Base-by-base conservation (phyloP, 2,113 vertebrate genomes). In the Copsychus sechellarum region DNA sequence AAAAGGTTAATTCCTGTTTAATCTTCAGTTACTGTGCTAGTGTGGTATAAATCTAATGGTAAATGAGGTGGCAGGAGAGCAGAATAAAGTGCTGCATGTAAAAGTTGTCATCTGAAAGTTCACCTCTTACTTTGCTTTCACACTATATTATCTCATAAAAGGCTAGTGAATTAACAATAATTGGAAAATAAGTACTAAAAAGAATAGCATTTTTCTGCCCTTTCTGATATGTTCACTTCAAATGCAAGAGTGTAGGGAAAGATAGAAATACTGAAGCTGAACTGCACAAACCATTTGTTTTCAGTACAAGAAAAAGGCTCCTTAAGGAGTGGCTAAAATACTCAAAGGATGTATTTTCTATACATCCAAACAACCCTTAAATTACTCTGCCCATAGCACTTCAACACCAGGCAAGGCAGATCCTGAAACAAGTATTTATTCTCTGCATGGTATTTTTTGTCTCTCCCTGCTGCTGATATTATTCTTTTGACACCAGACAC, bases 1-100 rank as follows among this genome's bases (percentile, higher is more conserved):
- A 56, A 90, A 90, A 93, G 87, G 67, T 90, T 96, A 96, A 97
- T 81, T 64, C 67, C 51, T 81, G 14, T 73, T 83, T 92, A 94
- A 94, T 88, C 76, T 86, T 86, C 67, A 71, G 51, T 54, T 94
- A 28, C 47, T 78, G 54, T 56, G 51, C 65, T 70, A 64, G 23
- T 29, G 25, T 73, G 28, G 51, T 67, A 86, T 88, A 90, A 95
- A 94, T 74, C 67, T 93, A 34, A 78, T 42, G 36, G 76, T 64
- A 94, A 94, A 90, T 77, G n/a, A 14, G 12, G 31, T 47, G 31
- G 26, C 51, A 80, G 64, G 34, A 72, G 36, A 88, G 51, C 28
- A 83, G 70, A 91, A 71, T 22, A 78, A 77, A 83, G 31, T 34
- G 26, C 48, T 42, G 40, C 22, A 62, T 56, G 23, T 40, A 70